phyloP scores from a whole-genome alignment of 2,888 invertebrate species.

The Cremastinae sp. region DNA sequence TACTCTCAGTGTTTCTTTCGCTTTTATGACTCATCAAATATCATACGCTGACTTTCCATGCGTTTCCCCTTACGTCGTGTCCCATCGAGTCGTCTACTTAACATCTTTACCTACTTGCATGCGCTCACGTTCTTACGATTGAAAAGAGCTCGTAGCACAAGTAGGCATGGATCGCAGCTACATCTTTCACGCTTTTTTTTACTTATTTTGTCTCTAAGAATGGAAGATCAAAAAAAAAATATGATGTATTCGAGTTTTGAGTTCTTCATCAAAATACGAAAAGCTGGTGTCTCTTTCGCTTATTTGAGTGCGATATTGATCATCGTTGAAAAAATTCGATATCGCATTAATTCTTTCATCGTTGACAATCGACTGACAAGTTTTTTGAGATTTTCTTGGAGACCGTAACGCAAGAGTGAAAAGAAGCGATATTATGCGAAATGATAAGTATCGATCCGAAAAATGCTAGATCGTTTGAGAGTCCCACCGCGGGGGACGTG shows the following conservation, averaged over 20 bases:
- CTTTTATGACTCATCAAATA: neutral
- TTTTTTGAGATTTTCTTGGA: constrained; percentile 2
- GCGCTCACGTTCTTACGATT: constrained; percentile 63
- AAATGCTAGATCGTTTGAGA: neutral
- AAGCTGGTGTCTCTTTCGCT: neutral
- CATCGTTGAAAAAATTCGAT: neutral
- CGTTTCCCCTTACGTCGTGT: neutral
- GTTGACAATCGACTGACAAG: constrained; percentile 24
- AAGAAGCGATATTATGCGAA: neutral
- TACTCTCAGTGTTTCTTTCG: too few relatives aligned
- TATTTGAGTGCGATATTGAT: neutral
- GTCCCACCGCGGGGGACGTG: constrained; percentile 32
- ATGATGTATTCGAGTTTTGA: neutral
- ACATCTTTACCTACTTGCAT: constrained; percentile 74
- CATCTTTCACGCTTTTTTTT: constrained; percentile 72
- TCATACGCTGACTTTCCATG: neutral
- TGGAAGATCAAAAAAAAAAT: neutral
- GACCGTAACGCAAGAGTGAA: neutral
- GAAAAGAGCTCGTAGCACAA: constrained; percentile 73
- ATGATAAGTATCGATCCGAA: constrained; percentile 13
- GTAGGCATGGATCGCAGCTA: constrained; percentile 75
- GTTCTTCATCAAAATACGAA: constrained; percentile 38
- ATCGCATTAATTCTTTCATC: constrained; percentile 1
- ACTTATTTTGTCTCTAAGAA: constrained; percentile 10
- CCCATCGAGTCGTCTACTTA: neutral